Evolutionary conservation across 2,797 vertebrate genomes (phyloP).

Genomic region (Cuniculus paca): DNA sequence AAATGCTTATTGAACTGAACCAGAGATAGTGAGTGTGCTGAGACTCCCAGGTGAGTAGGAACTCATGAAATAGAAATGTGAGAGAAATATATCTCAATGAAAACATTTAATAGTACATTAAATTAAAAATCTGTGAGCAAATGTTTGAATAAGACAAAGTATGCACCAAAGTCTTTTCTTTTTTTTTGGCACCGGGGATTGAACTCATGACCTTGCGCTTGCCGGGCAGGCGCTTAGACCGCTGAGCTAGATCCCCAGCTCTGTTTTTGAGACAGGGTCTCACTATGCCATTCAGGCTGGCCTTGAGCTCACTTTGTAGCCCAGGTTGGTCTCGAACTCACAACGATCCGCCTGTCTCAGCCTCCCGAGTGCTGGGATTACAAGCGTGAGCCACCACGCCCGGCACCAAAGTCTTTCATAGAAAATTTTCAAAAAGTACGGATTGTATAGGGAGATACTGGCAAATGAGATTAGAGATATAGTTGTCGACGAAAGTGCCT

Average conservation of each 20-base stretch:
- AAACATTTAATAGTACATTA: background rate
- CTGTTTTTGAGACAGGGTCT: no score
- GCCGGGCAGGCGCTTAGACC: no score
- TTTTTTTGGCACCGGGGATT: no score
- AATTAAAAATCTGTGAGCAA: background rate
- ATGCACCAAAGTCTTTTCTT: background rate
- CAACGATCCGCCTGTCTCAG: no score
- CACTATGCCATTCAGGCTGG: no score
- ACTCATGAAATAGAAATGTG: background rate
- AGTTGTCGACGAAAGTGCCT: background rate
- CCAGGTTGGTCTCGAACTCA: no score
- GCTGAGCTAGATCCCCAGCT: no score
- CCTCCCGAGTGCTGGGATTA: no score
- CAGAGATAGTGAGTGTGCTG: background rate
- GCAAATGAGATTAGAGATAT: background rate
- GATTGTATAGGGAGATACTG: background rate
- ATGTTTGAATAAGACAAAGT: background rate
- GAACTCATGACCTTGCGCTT: no score
- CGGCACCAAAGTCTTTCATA: background rate
- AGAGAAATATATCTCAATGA: background rate
- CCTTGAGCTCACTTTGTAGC: no score
- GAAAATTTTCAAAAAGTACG: background rate
- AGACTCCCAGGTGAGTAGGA: background rate
- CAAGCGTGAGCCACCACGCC: no score
- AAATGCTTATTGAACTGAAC: slow-evolving; percentile 12